Base-by-base conservation (phyloP, 92 coral and sea anemone genomes). In the Galaxea fascicularis region DNA sequence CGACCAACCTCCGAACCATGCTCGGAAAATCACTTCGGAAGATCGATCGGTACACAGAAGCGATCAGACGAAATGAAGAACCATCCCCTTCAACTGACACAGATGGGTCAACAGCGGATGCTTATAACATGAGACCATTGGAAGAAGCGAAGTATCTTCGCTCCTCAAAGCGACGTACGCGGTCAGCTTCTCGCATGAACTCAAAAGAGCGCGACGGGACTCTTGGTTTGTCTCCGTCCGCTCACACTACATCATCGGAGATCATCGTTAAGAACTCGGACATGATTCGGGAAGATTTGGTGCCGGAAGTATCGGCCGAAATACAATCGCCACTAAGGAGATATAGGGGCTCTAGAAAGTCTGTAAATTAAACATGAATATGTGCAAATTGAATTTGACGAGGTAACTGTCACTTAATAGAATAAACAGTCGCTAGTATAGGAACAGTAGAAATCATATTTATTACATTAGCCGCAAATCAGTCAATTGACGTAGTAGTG, bases 21-120 rank as follows among this genome's bases (percentile, higher is more conserved):
- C 98, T 94, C 46, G 98, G 98, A 18, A 94, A 94, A 82, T 94
- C 95, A 15, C 92, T 94, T 51, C 95, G 95, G 44, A 92, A 90
- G 75, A 94, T 94, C 86, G 98, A 94, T 78, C 93, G 83, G 44
- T 94, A 94, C 74, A 87, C 98, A 85, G 91, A 90, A 27, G 92
- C 90, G 18, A 73, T 86, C 73, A 93, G 98, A 87, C 84, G 95
- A 68, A 92, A 94, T 29, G 95, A 84, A 52, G 49, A 59, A 8
- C 85, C 87, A 13, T 77, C 89, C 12, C 54, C 79, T 27, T 58
- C 95, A 27, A 87, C 95, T 27, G 98, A 94, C 46, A 91, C 92
- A 14, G 93, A 93, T 16, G 93, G 83, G 41, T 87, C 95, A 28
- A 89, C 85, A 20, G 72, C 78, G 60, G 92, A 91, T 10, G 92